Percentiles rank a stretch among this genome's conserved stretches.
Evolutionary conservation across 2,113 vertebrate species (phyloP).

Genomic region (Hirundichthys speculiger): DNA sequence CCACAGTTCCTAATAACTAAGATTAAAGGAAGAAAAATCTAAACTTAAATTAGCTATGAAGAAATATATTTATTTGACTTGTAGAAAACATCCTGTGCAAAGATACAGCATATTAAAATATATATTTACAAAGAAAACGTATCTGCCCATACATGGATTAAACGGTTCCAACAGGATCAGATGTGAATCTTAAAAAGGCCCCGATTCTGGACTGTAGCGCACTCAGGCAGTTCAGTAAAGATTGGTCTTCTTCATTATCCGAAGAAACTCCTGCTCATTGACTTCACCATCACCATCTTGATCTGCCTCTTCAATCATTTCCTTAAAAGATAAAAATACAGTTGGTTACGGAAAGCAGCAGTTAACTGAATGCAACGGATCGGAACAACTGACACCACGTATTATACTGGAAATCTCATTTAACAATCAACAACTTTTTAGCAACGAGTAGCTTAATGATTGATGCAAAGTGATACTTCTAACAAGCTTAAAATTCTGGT

Average conservation of each 20-base stretch:
- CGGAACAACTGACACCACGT: neutral
- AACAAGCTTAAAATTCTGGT: too few relatives aligned
- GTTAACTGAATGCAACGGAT: neutral
- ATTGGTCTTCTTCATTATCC: slow-evolving; percentile 95
- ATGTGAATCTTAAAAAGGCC: neutral
- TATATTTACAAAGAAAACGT: slow-evolving; percentile 54
- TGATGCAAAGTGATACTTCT: too few relatives aligned
- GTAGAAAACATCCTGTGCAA: slow-evolving; percentile 57
- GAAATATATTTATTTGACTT: slow-evolving; percentile 70
- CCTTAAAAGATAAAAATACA: slow-evolving; percentile 73
- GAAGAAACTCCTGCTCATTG: slow-evolving; percentile 92
- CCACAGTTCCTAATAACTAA: neutral
- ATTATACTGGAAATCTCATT: too few relatives aligned
- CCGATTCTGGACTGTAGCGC: neutral
- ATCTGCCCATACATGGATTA: neutral
- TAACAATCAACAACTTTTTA: too few relatives aligned
- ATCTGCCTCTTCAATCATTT: slow-evolving; percentile 97
- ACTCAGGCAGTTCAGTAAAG: slow-evolving; percentile 82
- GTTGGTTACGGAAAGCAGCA: neutral
- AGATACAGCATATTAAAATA: slow-evolving; percentile 48
- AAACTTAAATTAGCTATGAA: neutral
- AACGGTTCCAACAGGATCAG: slow-evolving; percentile 2
- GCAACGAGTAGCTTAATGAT: too few relatives aligned
- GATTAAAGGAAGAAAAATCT: neutral
- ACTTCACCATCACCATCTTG: slow-evolving; percentile 92